These are phyloP conservation scores for Pycnonotus jocosus DNA, from an alignment of 2,113 vertebrate genomes.

Conservation along the genomic window DNA sequence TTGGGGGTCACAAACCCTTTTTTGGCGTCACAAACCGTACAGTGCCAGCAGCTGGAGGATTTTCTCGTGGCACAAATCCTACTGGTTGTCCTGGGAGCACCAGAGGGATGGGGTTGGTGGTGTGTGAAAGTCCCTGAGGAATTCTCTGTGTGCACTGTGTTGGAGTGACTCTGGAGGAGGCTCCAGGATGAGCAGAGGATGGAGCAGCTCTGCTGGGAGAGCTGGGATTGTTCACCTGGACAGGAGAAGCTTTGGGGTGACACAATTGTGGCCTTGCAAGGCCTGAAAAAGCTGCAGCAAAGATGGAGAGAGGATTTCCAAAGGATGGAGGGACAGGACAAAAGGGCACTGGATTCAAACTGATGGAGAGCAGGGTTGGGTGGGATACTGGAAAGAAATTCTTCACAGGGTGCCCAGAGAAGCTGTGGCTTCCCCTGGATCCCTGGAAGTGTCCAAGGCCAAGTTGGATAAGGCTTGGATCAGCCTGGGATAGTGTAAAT, in stretches of 20 bases:
- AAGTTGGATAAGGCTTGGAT: rapidly evolving
- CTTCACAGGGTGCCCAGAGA: not conserved
- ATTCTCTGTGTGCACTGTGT: not conserved
- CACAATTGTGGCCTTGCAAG: rapidly evolving
- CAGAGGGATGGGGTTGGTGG: not conserved
- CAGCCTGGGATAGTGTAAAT: rapidly evolving
- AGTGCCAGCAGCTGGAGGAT: not conserved
- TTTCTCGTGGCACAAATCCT: not conserved
- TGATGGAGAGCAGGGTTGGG: rapidly evolving
- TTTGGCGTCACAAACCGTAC: not conserved
- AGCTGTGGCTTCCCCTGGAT: not conserved
- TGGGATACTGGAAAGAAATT: not conserved
- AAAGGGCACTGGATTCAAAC: rapidly evolving
- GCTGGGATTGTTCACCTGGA: not conserved
- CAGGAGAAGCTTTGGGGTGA: not conserved
- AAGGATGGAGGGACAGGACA: not conserved
- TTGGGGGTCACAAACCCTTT: not conserved
- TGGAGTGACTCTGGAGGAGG: rapidly evolving
- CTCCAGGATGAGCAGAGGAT: not conserved
- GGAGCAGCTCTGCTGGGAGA: not conserved
- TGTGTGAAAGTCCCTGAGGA: not conserved
- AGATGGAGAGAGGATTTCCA: rapidly evolving
- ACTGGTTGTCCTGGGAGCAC: not conserved
- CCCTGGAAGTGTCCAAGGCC: not conserved
- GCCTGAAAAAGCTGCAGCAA: not conserved